Conservation (phyloP, 1,140 invertebrate genomes). For the Danaus plexippus region DNA sequence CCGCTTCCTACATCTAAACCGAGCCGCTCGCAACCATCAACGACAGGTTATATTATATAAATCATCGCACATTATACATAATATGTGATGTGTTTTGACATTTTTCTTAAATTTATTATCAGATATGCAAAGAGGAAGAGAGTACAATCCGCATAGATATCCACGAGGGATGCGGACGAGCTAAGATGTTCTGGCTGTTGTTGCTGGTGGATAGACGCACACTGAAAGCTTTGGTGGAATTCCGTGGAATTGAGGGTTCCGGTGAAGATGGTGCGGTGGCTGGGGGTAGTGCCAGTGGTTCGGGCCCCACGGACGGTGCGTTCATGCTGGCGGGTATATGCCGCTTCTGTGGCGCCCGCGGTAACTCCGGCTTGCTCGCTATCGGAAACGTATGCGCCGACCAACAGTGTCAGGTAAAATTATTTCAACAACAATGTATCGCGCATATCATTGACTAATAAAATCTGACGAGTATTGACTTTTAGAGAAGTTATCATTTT, state of each 20-base stretch:
- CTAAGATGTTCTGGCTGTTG: slow-evolving; percentile 95
- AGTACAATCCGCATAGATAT: slow-evolving; percentile 94
- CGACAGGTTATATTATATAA: slow-evolving; percentile 77
- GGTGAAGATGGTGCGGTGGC: not conserved
- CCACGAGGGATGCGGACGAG: slow-evolving; percentile 95
- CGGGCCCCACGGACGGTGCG: slow-evolving; percentile 35
- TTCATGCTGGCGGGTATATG: slow-evolving; percentile 81
- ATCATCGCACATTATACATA: no score
- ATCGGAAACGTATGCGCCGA: slow-evolving; percentile 95
- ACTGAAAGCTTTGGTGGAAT: slow-evolving; percentile 94
- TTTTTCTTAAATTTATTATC: not conserved
- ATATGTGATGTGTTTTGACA: no score
- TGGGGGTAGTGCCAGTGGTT: slow-evolving; percentile 26
- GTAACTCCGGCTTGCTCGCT: slow-evolving; percentile 87
- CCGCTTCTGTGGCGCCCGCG: slow-evolving; percentile 91
- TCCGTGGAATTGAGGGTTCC: slow-evolving; percentile 77
- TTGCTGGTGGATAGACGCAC: slow-evolving; percentile 93
- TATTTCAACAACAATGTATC: no score
- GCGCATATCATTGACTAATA: no score
- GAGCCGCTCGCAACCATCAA: slow-evolving; percentile 88
- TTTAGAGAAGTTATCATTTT: no score
- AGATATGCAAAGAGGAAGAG: slow-evolving; percentile 95
- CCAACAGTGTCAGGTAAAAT: slow-evolving; percentile 87
- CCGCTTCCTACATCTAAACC: slow-evolving; percentile 92
- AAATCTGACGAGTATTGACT: no score